phyloP scores from a whole-genome alignment of 2,113 vertebrate species.

The Anoura caudifer region DNA sequence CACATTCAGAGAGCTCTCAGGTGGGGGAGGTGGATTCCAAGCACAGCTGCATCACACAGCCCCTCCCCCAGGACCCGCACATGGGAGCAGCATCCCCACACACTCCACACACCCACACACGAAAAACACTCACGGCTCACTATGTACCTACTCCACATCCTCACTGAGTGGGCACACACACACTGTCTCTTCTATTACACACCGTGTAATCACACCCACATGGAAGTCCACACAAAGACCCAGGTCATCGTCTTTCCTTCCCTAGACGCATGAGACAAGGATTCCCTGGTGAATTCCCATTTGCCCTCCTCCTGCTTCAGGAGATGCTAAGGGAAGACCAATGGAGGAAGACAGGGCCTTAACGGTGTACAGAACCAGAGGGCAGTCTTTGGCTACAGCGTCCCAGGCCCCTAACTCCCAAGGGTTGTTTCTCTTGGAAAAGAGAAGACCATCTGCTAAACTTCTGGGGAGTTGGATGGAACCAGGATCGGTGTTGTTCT shows the following conservation, averaged over 20 bases:
- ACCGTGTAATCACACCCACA: neutral
- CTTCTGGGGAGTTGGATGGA: neutral
- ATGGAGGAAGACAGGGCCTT: neutral
- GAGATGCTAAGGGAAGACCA: neutral
- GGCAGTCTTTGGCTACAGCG: neutral
- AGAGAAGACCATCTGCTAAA: neutral
- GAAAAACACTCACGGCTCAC: neutral
- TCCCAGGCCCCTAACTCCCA: no score
- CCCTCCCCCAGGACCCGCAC: neutral
- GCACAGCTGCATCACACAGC: no score
- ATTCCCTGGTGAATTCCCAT: neutral
- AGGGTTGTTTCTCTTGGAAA: neutral
- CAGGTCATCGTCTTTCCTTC: neutral
- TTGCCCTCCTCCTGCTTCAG: neutral
- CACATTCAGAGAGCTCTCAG: neutral
- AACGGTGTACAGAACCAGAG: neutral
- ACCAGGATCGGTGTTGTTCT: neutral
- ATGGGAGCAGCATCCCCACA: neutral
- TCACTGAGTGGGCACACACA: neutral
- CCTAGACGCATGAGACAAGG: neutral
- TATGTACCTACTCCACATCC: accelerated
- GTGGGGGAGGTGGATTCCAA: neutral
- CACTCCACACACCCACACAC: neutral
- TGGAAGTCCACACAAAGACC: neutral
- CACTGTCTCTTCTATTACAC: neutral